Evolutionary conservation across 2,797 vertebrate species (phyloP).

Genomic region (Notoglanidium macrostoma): DNA sequence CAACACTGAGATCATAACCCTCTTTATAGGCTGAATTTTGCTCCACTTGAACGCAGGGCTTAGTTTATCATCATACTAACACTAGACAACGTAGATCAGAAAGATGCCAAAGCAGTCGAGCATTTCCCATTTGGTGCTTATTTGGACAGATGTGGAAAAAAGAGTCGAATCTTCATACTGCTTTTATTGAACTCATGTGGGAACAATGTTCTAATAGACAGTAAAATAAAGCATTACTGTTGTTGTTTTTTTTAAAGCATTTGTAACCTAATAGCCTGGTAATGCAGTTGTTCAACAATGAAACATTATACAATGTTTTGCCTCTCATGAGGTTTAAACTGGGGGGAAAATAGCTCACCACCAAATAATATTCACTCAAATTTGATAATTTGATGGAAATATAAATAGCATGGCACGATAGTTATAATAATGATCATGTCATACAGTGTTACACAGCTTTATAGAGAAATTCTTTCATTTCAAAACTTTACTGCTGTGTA

Average conservation of each 20-base stretch:
- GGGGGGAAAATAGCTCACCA: not conserved
- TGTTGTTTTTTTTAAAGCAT: not conserved
- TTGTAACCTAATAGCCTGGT: not conserved
- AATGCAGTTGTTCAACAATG: not conserved
- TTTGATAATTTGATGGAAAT: not conserved
- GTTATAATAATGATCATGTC: not conserved
- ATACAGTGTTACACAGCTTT: not conserved
- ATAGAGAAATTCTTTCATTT: not conserved
- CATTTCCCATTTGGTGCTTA: not conserved
- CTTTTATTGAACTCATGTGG: not conserved
- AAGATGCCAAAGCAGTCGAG: not conserved
- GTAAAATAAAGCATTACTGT: not conserved
- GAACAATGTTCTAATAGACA: not conserved
- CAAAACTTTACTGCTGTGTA: not conserved
- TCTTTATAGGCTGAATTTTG: conserved; percentile 4
- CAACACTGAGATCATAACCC: not conserved
- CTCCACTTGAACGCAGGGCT: not conserved
- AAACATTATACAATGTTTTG: not conserved
- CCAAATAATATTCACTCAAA: not conserved
- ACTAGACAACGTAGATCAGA: not conserved
- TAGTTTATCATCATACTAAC: conserved; percentile 3
- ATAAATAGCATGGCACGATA: not conserved
- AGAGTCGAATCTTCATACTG: not conserved
- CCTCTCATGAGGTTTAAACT: not conserved
- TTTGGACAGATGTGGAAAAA: not conserved